phyloP scores from a whole-genome alignment of 2,797 vertebrate species.

The Dendrocincla tyrannina region DNA sequence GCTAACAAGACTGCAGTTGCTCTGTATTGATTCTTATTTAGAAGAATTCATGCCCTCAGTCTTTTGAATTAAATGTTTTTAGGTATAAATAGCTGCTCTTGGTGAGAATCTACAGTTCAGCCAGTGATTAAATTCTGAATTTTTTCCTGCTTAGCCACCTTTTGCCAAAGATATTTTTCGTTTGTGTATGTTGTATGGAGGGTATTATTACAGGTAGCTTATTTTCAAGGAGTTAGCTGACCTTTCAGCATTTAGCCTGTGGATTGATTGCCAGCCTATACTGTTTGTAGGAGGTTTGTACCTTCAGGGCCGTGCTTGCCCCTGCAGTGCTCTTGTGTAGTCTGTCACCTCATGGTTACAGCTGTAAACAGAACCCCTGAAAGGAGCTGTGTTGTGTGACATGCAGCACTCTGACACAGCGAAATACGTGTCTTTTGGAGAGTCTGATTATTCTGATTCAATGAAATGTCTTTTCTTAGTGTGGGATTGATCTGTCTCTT shows the following conservation, averaged over 20 bases:
- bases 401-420: not conserved
- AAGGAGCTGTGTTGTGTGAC: not conserved
- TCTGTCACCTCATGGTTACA: not conserved
- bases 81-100: not conserved
- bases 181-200: not conserved
- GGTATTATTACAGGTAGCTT: not conserved
- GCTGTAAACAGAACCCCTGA: not conserved
- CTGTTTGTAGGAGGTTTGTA: not conserved
- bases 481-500: not conserved
- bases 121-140: not conserved
- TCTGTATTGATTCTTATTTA: not conserved
- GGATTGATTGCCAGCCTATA: not conserved
- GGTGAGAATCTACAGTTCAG: not conserved
- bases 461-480: not conserved
- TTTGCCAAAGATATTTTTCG: not conserved
- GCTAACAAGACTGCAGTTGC: not conserved
- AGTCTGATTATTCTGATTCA: not conserved
- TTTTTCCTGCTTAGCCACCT: not conserved
- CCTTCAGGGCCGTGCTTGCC: not conserved
- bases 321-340: not conserved
- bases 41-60: not conserved
- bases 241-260: not conserved
- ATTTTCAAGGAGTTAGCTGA: not conserved
- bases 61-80: not conserved
- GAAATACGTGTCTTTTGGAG: not conserved